These are phyloP conservation scores for Apodemus agrarius DNA, from an alignment of 2,797 vertebrate genomes.

Conservation along the genomic window DNA sequence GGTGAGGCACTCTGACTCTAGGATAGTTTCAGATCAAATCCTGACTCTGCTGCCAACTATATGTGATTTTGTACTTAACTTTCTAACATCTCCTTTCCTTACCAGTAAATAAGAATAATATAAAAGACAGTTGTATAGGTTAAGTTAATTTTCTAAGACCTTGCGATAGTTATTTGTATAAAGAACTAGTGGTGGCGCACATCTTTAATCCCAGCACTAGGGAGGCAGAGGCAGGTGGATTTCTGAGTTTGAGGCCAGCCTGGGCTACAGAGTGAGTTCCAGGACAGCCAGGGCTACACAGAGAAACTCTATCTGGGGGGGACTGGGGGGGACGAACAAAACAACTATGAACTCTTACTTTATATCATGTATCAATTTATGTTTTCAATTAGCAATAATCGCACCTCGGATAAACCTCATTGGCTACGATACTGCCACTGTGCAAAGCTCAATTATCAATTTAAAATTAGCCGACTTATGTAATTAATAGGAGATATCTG, in stretches of 20 bases:
- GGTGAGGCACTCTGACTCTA: slow-evolving; percentile 23
- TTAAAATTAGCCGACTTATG: slow-evolving; percentile 43
- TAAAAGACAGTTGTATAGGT: background rate
- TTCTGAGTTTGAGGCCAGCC: too few relatives aligned
- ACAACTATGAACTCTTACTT: background rate
- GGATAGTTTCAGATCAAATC: slow-evolving; percentile 29
- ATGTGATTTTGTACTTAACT: slow-evolving; percentile 26
- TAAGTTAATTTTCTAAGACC: slow-evolving; percentile 44
- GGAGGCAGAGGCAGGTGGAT: too few relatives aligned
- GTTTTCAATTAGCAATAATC: too few relatives aligned
- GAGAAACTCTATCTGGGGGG: too few relatives aligned
- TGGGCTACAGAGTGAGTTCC: too few relatives aligned
- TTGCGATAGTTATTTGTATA: slow-evolving; percentile 30
- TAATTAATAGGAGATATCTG: slow-evolving; percentile 30
- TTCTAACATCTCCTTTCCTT: background rate
- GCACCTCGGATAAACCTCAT: too few relatives aligned
- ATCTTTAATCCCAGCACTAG: too few relatives aligned
- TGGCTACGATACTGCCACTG: too few relatives aligned
- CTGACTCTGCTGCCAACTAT: slow-evolving; percentile 25
- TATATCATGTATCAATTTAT: too few relatives aligned
- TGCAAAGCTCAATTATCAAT: slow-evolving; percentile 34
- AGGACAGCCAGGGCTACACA: too few relatives aligned
- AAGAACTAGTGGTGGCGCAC: background rate
- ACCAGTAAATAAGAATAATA: slow-evolving; percentile 43
- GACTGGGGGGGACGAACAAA: too few relatives aligned